A percentile compares a stretch with the other conserved stretches of the same genome.
Evolutionary conservation across 1,140 invertebrate genomes (phyloP).

Genomic region (Drosophila ogumai): DNA sequence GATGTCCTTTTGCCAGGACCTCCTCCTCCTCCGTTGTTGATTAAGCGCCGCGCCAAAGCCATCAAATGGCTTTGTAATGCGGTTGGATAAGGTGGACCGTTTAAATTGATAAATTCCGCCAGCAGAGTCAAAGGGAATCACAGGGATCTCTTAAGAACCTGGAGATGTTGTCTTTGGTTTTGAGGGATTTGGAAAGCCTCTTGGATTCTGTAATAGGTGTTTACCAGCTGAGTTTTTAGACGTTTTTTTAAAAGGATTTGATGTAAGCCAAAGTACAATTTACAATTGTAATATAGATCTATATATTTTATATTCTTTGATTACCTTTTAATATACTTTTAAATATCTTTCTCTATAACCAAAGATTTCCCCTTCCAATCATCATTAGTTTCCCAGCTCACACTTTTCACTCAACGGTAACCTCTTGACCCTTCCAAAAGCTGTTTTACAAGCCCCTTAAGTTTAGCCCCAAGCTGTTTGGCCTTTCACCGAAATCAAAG

Average conservation of each 20-base stretch:
- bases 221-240: too few relatives aligned
- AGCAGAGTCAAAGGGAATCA: conserved; percentile 10
- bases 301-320: not conserved
- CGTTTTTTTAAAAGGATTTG: not conserved
- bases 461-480: conserved; percentile 19
- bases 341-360: too few relatives aligned
- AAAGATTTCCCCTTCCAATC: not conserved
- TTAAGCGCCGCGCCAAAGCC: conserved; percentile 49
- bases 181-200: not conserved
- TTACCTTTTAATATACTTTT: not conserved
- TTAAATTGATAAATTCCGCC: conserved; percentile 53
- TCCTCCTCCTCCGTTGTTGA: conserved; percentile 14
- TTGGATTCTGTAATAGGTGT: not conserved
- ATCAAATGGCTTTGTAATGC: conserved; percentile 53
- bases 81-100: conserved; percentile 29
- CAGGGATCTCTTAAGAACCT: not conserved
- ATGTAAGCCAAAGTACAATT: not conserved
- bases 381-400: not conserved
- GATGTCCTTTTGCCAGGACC: conserved; percentile 45
- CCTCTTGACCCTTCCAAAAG: not conserved
- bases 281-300: not conserved
- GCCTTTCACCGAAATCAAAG: conserved; percentile 22
- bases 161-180: not conserved
- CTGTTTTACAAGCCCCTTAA: conserved; percentile 18
- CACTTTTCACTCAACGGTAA: not conserved